phyloP scores from a whole-genome alignment of 2,113 vertebrate species.

The Ranitomeya imitator region DNA sequence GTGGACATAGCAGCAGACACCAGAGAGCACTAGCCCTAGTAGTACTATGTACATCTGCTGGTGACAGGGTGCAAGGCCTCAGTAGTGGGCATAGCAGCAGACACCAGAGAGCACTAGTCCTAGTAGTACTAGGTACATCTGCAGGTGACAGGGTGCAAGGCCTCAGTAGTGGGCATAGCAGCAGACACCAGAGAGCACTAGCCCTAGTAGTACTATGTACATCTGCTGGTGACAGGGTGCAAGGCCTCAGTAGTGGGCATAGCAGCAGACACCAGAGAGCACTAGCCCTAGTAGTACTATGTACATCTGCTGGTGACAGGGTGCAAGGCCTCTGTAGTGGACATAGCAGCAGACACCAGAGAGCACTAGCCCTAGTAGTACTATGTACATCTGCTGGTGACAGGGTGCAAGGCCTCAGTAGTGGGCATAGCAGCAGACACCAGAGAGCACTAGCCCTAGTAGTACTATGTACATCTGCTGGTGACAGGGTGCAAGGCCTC shows the following conservation, averaged over 20 bases:
- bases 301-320: conserved; percentile 21
- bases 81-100: background rate
- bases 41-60: no score
- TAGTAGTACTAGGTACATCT: no score
- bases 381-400: conserved; percentile 47
- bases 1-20: background rate
- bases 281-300: no score
- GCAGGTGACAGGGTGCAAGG: background rate
- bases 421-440: background rate
- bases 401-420: background rate
- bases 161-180: background rate
- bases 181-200: no score
- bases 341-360: background rate
- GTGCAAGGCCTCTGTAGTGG: background rate
- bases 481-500: background rate
- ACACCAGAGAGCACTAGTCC: no score
- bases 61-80: background rate
- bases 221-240: background rate
- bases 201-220: no score
- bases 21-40: no score
- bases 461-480: no score
- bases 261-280: no score
- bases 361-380: no score
- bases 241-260: background rate
- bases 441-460: no score